Evolutionary conservation across 2,888 invertebrate genomes (phyloP).

Genomic region (Drosophila anceps): DNA sequence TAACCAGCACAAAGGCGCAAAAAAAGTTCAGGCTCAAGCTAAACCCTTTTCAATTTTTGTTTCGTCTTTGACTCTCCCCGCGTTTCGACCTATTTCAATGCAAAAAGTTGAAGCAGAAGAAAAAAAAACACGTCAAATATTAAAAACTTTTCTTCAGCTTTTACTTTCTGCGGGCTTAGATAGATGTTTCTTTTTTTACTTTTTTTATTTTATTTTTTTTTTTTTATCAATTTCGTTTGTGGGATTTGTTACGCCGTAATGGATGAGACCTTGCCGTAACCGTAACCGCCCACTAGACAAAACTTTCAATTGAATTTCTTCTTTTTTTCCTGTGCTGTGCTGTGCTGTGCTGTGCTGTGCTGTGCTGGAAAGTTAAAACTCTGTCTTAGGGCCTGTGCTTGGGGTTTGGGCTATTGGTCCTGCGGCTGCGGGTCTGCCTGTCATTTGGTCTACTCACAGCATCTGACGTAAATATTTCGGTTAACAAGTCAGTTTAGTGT

Average conservation of each 20-base stretch:
- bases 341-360: neutral
- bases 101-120: constrained; percentile 40
- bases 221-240: constrained; percentile 81
- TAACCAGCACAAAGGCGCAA: constrained; percentile 42
- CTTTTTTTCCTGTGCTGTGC: constrained; percentile 2
- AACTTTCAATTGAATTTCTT: constrained; percentile 83
- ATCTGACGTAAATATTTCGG: constrained; percentile 74
- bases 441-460: constrained; percentile 57
- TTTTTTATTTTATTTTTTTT: constrained; percentile 27
- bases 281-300: constrained; percentile 72
- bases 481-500: constrained; percentile 83
- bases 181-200: constrained; percentile 23
- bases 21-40: constrained; percentile 76
- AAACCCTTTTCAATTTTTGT: constrained; percentile 83
- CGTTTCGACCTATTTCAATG: constrained; percentile 56
- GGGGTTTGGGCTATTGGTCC: constrained; percentile 31
- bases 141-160: constrained; percentile 75
- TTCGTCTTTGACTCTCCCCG: constrained; percentile 7
- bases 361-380: constrained; percentile 51
- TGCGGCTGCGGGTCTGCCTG: constrained; percentile 56
- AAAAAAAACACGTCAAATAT: constrained; percentile 74
- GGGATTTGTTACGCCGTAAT: constrained; percentile 81
- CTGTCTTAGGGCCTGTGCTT: constrained; percentile 56
- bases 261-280: constrained; percentile 62
- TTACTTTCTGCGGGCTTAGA: constrained; percentile 69